Conservation (phyloP, 2,113 vertebrate genomes). For the Indicator maculatus region DNA sequence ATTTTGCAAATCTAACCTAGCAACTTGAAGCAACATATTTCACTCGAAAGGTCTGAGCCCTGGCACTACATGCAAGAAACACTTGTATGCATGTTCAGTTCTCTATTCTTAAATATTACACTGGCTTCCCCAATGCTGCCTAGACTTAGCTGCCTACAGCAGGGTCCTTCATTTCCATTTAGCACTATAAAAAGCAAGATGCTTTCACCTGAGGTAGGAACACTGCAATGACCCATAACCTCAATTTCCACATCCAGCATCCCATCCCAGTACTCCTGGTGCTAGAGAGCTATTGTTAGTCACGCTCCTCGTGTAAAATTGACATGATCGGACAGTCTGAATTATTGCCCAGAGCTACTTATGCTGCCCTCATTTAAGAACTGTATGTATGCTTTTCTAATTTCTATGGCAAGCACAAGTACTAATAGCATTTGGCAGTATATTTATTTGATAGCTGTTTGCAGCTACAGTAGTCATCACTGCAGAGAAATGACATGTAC, state of each 20-base stretch:
- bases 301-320: neutral
- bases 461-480: neutral
- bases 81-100: neutral
- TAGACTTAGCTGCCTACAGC: neutral
- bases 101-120: neutral
- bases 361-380: conserved; percentile 21
- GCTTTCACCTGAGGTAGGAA: neutral
- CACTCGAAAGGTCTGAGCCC: neutral
- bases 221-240: neutral
- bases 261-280: neutral
- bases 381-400: conserved; percentile 35
- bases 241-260: neutral
- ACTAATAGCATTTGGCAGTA: neutral
- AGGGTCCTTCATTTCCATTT: neutral
- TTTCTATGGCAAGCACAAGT: conserved; percentile 23
- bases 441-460: conserved; percentile 44
- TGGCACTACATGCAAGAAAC: neutral
- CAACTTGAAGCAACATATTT: neutral
- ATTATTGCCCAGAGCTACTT: conserved; percentile 47
- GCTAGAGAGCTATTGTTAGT: conserved; percentile 1
- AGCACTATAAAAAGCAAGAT: neutral
- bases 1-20: neutral
- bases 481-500: neutral
- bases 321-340: neutral
- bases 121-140: neutral